These are phyloP conservation scores for Aurelia coerulea DNA, from an alignment of 30 jellyfish, hydroid and myxozoan species.

Conservation along the genomic window DNA sequence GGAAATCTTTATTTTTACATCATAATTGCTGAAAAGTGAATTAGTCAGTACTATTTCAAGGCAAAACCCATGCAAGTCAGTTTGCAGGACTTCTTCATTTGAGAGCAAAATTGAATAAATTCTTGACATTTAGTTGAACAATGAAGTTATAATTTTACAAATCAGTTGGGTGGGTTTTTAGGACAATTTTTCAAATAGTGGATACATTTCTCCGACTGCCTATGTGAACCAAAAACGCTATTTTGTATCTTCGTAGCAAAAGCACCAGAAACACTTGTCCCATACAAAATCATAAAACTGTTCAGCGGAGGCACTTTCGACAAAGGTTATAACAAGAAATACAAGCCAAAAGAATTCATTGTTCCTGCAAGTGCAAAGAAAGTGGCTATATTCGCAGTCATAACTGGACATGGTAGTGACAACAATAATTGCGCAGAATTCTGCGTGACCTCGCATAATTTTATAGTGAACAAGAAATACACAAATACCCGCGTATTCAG, in stretches of 20 bases:
- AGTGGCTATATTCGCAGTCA: conserved; percentile 78
- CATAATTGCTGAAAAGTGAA: too few species aligned
- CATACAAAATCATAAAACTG: conserved; percentile 70
- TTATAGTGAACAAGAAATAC: conserved; percentile 71
- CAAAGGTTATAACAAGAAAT: conserved; percentile 75
- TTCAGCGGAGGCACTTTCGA: conserved; percentile 94
- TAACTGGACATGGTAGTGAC: conserved; percentile 99
- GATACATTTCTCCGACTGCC: too few species aligned
- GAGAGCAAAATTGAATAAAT: too few species aligned
- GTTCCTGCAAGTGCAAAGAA: conserved; percentile 79
- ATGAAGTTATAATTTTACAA: too few species aligned
- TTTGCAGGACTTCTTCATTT: too few species aligned
- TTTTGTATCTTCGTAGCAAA: conserved; percentile 5
- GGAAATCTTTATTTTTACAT: too few species aligned
- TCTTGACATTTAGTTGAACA: too few species aligned
- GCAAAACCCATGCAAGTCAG: too few species aligned
- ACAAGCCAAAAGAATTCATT: conserved; percentile 65
- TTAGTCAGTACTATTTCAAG: too few species aligned
- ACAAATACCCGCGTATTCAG: conserved; percentile 88
- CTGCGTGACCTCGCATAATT: conserved; percentile 95
- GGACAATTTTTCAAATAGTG: too few species aligned
- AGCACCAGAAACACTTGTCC: conserved; percentile 50
- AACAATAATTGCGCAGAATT: conserved; percentile 97
- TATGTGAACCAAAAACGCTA: too few species aligned
- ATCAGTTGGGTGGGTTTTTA: too few species aligned